Base-by-base conservation (phyloP, 2,888 invertebrate genomes). In the Brachyptera putata region DNA sequence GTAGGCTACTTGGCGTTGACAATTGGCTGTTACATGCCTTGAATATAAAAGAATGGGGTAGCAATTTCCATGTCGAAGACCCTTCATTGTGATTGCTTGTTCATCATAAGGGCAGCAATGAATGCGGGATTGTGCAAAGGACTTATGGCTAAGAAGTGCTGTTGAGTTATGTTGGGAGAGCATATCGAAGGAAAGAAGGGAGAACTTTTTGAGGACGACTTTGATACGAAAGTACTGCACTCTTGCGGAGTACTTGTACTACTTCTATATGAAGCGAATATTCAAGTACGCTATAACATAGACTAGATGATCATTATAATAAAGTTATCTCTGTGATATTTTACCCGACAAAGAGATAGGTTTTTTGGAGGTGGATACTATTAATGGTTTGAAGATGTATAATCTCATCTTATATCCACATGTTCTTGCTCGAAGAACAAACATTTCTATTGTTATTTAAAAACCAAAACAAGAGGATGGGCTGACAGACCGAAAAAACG, bases 1-100 rank as follows among this genome's bases (percentile, higher is more conserved):
- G n/a, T n/a, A n/a, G 7, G 41, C 18, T 16, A 41, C 41, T 41
- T 41, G 41, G 13, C n/a, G 41, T 3, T 14, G 14, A 41, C 41
- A 41, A 41, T 41, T 41, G 41, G 41, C 41, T 41, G 41, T 41
- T 41, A 41, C 18, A 2, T 41, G 16, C 14, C n/a, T n/a, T n/a
- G n/a, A n/a, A n/a, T n/a, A n/a, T n/a, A n/a, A n/a, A 41, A 41
- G 16, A 7, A 41, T 41, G 18, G n/a, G 41, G 14, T 16, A 30
- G 34, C 7, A 30, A 9, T 30, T 30, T 5, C 34, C 34, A 30
- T 41, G 41, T n/a, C 16, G 2, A 41, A 14, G 41, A 21, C 1
- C 41, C 41, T 41, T 41, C 13, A 18, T 1, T 7, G 2, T 16
- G 9, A 41, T 7, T 41, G 41, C 41, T 41, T 41, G 41, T 21